Evolutionary conservation across 1,140 invertebrate species (phyloP), one percentile per base, ranked within the genome.

Genomic region (Cepaea nemoralis): DNA sequence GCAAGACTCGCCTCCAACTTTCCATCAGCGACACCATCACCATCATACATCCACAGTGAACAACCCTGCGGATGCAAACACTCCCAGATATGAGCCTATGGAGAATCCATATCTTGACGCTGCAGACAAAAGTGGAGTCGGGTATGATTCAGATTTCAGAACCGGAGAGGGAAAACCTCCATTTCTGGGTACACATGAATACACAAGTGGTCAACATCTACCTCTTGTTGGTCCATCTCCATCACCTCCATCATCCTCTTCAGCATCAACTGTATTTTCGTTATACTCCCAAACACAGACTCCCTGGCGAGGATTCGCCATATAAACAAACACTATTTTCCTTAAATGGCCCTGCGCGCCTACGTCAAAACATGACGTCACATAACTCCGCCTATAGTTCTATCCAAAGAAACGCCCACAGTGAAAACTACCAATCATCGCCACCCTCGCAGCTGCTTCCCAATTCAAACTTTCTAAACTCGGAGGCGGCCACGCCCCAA

Each of bases 11-110:
- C 42, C 31, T n/a, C 73, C 71, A 55, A 35, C 77, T 1, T 27
- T 67, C 24, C 33, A 77, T 50, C 48, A 59, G 37, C 75, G 40
- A 22, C 48, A 33, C 14, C 75, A 3, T 39, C 69, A 71, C 37
- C 75, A 55, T 39, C 35, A 39, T 22, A 19, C 69, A 8, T 39
- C 37, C 5, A 0, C 59, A 6, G 59, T 22, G 50, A 59, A 0
- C 24, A 37, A 19, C 1, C 6, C 42, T 24, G 14, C 77, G 1
- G n/a, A 31, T 6, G 66, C 48, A 8, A 40, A 31, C 22, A 16
- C 77, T 1, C 33, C 76, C 2, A 35, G 42, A 1, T n/a, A 19
- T 0, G 63, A 40, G 12, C 45, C 1, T 2, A 16, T 19, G 33
- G 42, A 39, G 16, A 33, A 35, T 14, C 50, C 50, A 33, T 6